Evolutionary conservation across 92 coral and sea anemone species (phyloP).

Genomic region (Phymanthus crucifer): DNA sequence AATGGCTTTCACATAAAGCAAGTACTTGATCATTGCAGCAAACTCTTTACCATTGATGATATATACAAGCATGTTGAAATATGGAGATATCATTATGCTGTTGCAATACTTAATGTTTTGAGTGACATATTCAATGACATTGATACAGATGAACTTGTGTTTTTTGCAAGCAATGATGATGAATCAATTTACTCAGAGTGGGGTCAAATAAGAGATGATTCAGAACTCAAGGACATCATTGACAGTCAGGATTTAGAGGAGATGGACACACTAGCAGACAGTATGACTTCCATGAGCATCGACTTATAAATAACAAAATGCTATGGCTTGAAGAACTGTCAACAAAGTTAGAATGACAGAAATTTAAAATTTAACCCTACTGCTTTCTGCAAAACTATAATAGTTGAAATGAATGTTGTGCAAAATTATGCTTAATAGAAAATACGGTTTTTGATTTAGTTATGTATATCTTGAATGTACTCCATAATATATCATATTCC

Average conservation of each 20-base stretch:
- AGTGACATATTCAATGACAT: slow-evolving; percentile 3
- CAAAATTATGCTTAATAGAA: too few species aligned
- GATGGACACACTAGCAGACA: background rate
- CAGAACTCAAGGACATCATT: slow-evolving; percentile 16
- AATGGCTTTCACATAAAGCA: slow-evolving; percentile 66
- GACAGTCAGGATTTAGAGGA: background rate
- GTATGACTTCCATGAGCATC: background rate
- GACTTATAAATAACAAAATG: background rate
- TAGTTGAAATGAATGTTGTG: too few species aligned
- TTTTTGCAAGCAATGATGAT: background rate
- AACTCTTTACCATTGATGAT: slow-evolving; percentile 46
- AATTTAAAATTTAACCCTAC: background rate
- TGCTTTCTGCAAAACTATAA: too few species aligned
- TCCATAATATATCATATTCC: too few species aligned
- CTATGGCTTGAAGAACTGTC: background rate
- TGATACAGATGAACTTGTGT: slow-evolving; percentile 16
- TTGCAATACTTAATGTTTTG: background rate
- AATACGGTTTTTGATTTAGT: too few species aligned
- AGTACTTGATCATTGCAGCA: slow-evolving; percentile 32
- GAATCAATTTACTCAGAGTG: slow-evolving; percentile 40
- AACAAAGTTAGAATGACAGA: background rate
- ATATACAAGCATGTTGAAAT: slow-evolving; percentile 47
- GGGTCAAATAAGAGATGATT: slow-evolving; percentile 57
- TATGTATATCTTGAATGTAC: too few species aligned
- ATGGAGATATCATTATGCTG: slow-evolving; percentile 57